Evolutionary conservation across 2,888 invertebrate species (phyloP), one percentile per base, ranked within the genome.

Genomic region (Sceliomorpha sp.): DNA sequence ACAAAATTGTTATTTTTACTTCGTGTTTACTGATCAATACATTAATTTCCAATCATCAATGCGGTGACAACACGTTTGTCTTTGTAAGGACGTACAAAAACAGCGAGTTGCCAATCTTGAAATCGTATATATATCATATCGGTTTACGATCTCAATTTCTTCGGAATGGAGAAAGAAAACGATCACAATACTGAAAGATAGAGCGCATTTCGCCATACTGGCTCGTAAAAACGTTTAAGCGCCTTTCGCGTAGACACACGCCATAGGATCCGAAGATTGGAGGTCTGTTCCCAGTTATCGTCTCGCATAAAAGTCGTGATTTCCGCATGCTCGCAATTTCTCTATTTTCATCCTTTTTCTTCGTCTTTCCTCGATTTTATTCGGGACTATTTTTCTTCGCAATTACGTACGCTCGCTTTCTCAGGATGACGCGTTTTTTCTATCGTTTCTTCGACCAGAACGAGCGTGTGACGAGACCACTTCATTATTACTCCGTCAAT

Each of bases 251-350:
- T 9, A 29, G 15, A 44, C 44, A 13, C 15, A 26, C 13, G 31
- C 12, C 29, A 15, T 44, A 13, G 27, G 29, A 44, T 31, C 15
- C 15, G 44, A 44, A 14, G 14, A 44, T 29, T 29, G 31, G 31
- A 9, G 31, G 10, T 31, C 10, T 10, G 31, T 31, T 31, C 31
- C 3, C 44, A n/a, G 14, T 44, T 44, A 44, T 29, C 44, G 44
- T 15, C 8, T 44, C 44, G 29, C 29, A 29, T 29, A 29, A 44
- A 44, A 44, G 15, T 29, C 29, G 29, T 15, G 44, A 44, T 31
- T 44, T 36, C 10, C 31, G 31, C 10, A n/a, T 17, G 20, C 10
- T 10, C 44, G 29, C 15, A 29, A 14, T 12, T 42, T 12, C 26
- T 42, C 44, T 26, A 42, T 26, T 44, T 44, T 29, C 15, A 29